These are phyloP conservation scores for Temnothorax curvispinosus DNA, from an alignment of 1,140 invertebrate genomes.

Conservation along the genomic window DNA sequence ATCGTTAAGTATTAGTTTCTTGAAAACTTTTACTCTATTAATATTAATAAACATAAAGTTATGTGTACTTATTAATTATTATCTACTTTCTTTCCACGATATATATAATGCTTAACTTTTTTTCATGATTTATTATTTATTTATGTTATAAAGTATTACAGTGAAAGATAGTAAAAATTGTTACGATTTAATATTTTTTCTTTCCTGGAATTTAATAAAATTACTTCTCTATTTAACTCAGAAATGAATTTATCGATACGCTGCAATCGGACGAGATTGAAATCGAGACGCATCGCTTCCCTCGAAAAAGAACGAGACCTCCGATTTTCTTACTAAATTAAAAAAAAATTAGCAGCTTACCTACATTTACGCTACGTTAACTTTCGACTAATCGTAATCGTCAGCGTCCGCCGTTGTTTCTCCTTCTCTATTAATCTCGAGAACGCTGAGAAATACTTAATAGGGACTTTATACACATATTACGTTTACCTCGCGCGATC, in stretches of 20 bases:
- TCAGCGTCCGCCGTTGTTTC: neutral
- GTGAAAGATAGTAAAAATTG: neutral
- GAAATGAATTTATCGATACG: slow-evolving; percentile 35
- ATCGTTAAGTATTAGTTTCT: neutral
- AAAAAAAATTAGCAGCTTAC: neutral
- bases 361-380: slow-evolving; percentile 24
- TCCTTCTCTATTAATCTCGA: slow-evolving; percentile 15
- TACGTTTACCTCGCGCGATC: slow-evolving; percentile 25
- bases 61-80: neutral
- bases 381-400: neutral
- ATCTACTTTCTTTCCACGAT: neutral
- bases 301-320: slow-evolving; percentile 24
- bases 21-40: neutral
- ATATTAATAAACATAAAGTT: neutral
- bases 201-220: neutral
- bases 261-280: slow-evolving; percentile 19
- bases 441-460: slow-evolving; percentile 32
- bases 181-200: neutral
- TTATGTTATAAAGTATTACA: neutral
- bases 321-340: neutral
- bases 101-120: neutral
- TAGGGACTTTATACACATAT: slow-evolving; percentile 22
- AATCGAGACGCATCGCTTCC: neutral
- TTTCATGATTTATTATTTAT: neutral
- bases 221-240: neutral